These are phyloP conservation scores for Phyto melanocephala DNA, from an alignment of 2,888 invertebrate species.

Conservation along the genomic window DNA sequence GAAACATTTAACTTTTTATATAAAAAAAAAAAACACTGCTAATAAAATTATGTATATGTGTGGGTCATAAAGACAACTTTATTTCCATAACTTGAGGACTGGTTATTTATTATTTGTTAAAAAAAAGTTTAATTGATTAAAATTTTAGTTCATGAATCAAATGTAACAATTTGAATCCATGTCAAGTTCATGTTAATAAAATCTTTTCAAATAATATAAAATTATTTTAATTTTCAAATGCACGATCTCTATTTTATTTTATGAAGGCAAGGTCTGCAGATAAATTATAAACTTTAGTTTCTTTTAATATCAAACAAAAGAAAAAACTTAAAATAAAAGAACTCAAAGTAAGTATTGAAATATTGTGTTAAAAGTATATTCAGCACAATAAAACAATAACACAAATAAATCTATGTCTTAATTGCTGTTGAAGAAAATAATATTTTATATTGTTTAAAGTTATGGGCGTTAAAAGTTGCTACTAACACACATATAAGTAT, in stretches of 20 bases:
- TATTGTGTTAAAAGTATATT: too few relatives aligned
- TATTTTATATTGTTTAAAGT: too few relatives aligned
- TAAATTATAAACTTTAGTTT: neutral
- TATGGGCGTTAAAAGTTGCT: too few relatives aligned
- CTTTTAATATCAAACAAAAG: neutral
- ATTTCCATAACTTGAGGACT: neutral
- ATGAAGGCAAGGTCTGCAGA: neutral
- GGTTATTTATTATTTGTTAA: neutral
- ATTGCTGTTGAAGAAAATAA: too few relatives aligned
- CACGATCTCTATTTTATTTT: neutral
- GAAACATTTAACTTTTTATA: too few relatives aligned
- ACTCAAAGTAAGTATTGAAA: too few relatives aligned
- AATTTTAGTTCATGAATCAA: neutral
- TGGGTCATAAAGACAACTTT: too few relatives aligned
- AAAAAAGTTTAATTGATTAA: neutral
- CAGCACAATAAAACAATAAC: too few relatives aligned
- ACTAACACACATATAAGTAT: too few relatives aligned
- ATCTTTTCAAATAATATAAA: neutral
- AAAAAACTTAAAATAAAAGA: neutral
- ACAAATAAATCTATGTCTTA: too few relatives aligned
- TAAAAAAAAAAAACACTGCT: too few relatives aligned
- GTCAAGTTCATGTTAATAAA: constrained; percentile 49
- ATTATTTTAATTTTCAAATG: neutral
- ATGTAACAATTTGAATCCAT: neutral
- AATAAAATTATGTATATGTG: too few relatives aligned